Evolutionary conservation across 2,888 invertebrate genomes (phyloP).

Genomic region (Harpagoxenus sublaevis): DNA sequence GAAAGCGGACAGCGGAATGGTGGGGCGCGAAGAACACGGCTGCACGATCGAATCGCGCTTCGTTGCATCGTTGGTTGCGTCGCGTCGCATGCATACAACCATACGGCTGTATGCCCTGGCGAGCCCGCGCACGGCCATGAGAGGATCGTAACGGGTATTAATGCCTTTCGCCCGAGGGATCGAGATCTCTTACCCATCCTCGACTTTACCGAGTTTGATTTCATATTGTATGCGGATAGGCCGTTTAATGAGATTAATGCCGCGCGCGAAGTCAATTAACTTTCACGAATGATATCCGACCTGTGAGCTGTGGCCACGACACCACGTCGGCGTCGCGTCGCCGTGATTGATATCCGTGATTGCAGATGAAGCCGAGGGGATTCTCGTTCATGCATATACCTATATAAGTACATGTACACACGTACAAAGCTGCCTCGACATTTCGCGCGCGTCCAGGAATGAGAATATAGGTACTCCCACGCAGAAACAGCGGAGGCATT

Average conservation of each 20-base stretch:
- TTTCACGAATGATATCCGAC: slow-evolving; percentile 45
- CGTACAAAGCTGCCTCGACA: not conserved
- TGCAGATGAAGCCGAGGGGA: not conserved
- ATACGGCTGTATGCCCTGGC: slow-evolving; percentile 65
- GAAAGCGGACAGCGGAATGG: slow-evolving; percentile 51
- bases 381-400: not conserved
- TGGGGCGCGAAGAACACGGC: slow-evolving; percentile 54
- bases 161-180: slow-evolving; percentile 78
- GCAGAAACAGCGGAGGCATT: slow-evolving; percentile 76
- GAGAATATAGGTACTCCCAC: slow-evolving; percentile 69
- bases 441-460: slow-evolving; percentile 9
- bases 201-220: slow-evolving; percentile 64
- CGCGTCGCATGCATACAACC: slow-evolving; percentile 37
- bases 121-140: slow-evolving; percentile 61
- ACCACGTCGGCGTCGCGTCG: slow-evolving; percentile 20
- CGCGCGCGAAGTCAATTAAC: slow-evolving; percentile 56
- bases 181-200: slow-evolving; percentile 62
- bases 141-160: slow-evolving; percentile 77
- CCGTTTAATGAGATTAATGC: slow-evolving; percentile 72
- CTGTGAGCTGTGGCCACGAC: not conserved
- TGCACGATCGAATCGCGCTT: slow-evolving; percentile 79
- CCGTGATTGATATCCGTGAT: slow-evolving; percentile 1
- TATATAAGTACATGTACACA: not conserved
- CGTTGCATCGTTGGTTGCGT: slow-evolving; percentile 55
- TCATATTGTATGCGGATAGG: slow-evolving; percentile 71